Percentiles rank a stretch among this genome's conserved stretches.
phyloP scores from a whole-genome alignment of 2,113 vertebrate genomes.

The Albula glossodonta region DNA sequence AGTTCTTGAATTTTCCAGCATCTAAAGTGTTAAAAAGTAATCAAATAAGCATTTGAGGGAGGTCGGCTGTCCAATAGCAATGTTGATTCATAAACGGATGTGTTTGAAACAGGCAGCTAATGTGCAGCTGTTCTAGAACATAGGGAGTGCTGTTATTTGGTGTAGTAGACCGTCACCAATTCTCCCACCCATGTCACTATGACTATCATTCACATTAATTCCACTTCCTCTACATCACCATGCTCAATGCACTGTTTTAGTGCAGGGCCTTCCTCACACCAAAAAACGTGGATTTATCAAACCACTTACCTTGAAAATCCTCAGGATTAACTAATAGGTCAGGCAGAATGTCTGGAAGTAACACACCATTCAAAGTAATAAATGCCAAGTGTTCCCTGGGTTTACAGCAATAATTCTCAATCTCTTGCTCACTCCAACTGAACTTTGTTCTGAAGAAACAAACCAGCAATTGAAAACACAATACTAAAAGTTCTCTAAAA shows the following conservation, averaged over 20 bases:
- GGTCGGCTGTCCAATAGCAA: too few species aligned
- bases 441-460: slow-evolving; percentile 24
- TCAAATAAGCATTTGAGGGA: too few species aligned
- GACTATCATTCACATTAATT: not conserved
- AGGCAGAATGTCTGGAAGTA: slow-evolving; percentile 55
- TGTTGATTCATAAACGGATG: too few species aligned
- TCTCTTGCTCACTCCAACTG: slow-evolving; percentile 27
- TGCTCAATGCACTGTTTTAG: slow-evolving; percentile 51
- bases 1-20: too few species aligned
- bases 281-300: slow-evolving; percentile 60
- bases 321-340: slow-evolving; percentile 70
- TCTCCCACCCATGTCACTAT: not conserved
- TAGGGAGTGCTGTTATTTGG: not conserved
- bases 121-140: not conserved
- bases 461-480: not conserved
- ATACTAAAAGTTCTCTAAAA: slow-evolving; percentile 34
- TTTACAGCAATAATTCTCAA: not conserved
- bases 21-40: too few species aligned
- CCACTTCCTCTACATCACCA: not conserved
- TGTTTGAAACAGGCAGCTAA: not conserved
- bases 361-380: slow-evolving; percentile 36
- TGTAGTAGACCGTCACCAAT: not conserved
- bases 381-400: slow-evolving; percentile 6
- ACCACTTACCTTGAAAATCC: slow-evolving; percentile 64
- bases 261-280: slow-evolving; percentile 48